Evolutionary conservation across 1,140 invertebrate species (phyloP), one percentile per base, ranked within the genome.

Genomic region (Nymphalis io): DNA sequence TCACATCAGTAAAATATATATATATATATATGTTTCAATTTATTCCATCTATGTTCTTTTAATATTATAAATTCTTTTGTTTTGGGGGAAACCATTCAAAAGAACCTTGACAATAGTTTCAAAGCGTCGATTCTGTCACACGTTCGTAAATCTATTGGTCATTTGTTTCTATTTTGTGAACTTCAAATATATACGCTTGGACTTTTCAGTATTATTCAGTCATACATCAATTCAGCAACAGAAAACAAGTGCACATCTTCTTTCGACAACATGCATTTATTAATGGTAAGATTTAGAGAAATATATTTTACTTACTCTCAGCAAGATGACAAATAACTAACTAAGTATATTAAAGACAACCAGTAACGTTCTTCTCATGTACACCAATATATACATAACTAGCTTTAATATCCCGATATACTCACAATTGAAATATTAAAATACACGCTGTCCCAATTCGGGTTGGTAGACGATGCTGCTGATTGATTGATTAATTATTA

Each of bases 21-120:
- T 40, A n/a, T n/a, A 60, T 42, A 48, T 8, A 53, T 42, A 64
- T 65, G 27, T 33, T 33, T 8, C 27, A 33, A 8, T 8, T 33
- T n/a, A n/a, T n/a, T 33, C 27, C 1, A 33, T 33, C 27, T 6
- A 33, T 8, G 10, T 33, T 39, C 65, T 48, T 48, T 61, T 55
- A 55, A 38, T 40, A 85, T 87, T 82, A 86, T 82, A 76, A 60
- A 86, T 85, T 89, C 87, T 87, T 85, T 89, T 89, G 87, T 89
- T 79, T 81, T 64, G 51, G 27, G 55, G 66, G 62, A 68, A 85
- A 71, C 78, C 76, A 84, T 89, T 86, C 71, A 80, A 68, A 55
- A 64, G 73, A 72, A 55, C 83, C 83, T 89, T 87, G 85, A 68
- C 72, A 75, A 78, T 74, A 81, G 75, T 75, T 76, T 79, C 63